phyloP scores from a whole-genome alignment of 2,113 vertebrate species.

The Acanthisitta chloris region DNA sequence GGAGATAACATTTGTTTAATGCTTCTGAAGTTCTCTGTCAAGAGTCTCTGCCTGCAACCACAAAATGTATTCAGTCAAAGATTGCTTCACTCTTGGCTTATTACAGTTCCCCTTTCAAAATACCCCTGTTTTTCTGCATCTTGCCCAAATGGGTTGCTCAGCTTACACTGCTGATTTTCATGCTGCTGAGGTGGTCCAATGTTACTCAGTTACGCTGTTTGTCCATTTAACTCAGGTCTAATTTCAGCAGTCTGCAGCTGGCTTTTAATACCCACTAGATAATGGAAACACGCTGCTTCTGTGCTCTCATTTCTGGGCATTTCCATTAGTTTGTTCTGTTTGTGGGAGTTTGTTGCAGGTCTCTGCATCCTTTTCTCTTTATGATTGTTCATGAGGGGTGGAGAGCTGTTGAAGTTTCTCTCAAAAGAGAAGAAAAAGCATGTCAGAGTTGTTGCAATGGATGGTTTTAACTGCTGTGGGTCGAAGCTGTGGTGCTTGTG shows the following conservation, averaged over 20 bases:
- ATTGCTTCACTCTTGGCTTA: neutral
- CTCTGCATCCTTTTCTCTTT: neutral
- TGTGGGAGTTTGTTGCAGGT: neutral
- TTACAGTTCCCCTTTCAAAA: neutral
- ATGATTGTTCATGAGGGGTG: neutral
- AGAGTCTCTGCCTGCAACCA: neutral
- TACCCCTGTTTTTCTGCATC: neutral
- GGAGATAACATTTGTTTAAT: neutral
- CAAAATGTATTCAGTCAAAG: neutral
- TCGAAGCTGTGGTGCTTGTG: neutral
- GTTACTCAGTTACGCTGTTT: neutral
- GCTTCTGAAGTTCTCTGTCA: neutral
- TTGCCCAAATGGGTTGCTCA: neutral
- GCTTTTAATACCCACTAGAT: neutral
- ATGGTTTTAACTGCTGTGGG: neutral
- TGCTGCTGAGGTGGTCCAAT: neutral
- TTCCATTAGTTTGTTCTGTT: neutral
- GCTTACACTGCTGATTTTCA: neutral
- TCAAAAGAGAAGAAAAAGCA: neutral
- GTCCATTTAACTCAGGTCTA: neutral
- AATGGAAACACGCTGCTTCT: neutral
- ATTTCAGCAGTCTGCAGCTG: neutral
- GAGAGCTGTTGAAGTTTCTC: neutral
- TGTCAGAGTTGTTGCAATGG: neutral
- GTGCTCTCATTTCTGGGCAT: neutral